phyloP scores from a whole-genome alignment of 2,113 vertebrate genomes.

The Oncorhynchus keta region DNA sequence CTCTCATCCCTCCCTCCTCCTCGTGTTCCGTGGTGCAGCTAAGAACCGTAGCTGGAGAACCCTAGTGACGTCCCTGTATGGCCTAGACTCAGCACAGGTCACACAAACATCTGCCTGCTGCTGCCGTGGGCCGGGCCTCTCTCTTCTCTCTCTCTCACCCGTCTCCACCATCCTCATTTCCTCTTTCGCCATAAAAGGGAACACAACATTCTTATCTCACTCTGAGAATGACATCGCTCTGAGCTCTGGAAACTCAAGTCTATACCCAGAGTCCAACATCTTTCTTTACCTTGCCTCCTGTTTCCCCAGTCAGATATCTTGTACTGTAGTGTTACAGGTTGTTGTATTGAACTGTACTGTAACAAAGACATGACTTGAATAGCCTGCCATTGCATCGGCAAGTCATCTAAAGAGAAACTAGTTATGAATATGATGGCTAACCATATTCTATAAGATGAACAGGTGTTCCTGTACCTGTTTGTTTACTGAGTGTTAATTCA shows the following conservation, averaged over 20 bases:
- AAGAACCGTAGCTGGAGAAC: not conserved
- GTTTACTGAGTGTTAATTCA: not conserved
- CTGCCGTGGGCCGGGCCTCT: conserved; percentile 1
- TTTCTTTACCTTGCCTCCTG: not conserved
- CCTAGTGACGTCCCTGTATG: conserved; percentile 1
- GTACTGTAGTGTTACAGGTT: too few relatives aligned
- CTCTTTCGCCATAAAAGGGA: conserved; percentile 61
- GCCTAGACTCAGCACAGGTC: conserved; percentile 9
- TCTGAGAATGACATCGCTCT: conserved; percentile 1
- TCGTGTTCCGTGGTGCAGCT: not conserved
- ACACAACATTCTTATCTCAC: conserved; percentile 49
- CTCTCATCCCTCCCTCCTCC: not conserved
- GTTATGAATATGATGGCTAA: conserved; percentile 1
- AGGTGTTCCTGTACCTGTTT: not conserved
- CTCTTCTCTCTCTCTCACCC: conserved; percentile 15
- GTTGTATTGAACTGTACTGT: too few relatives aligned
- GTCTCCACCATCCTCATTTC: conserved; percentile 33
- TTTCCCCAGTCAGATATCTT: not conserved
- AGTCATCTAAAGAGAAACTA: not conserved
- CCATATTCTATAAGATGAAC: not conserved
- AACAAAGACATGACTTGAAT: too few relatives aligned
- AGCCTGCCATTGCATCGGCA: not conserved
- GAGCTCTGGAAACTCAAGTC: conserved; percentile 34
- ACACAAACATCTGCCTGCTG: conserved; percentile 24
- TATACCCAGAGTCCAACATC: not conserved